A percentile compares a stretch with the other conserved stretches of the same genome.
phyloP scores from a whole-genome alignment of 2,797 vertebrate species.

The Fundulus diaphanus region DNA sequence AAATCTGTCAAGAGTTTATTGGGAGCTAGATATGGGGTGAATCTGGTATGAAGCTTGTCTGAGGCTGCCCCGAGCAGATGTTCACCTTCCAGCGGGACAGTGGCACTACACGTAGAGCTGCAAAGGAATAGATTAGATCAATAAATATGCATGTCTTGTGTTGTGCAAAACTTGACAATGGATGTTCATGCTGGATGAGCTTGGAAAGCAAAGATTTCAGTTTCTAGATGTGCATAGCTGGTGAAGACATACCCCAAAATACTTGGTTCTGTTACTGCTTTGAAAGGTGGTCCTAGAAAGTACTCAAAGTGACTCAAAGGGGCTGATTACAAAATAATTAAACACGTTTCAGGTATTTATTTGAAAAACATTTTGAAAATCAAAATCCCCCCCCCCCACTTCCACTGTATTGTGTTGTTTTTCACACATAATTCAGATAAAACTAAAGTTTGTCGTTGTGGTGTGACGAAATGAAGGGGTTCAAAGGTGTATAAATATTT shows the following conservation, averaged over 20 bases:
- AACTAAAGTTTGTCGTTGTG: neutral
- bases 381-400: too few species aligned
- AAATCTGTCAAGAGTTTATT: neutral
- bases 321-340: neutral
- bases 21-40: neutral
- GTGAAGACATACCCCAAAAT: neutral
- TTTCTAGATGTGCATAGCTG: neutral
- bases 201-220: neutral
- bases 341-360: neutral
- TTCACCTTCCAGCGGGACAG: neutral
- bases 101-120: neutral
- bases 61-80: neutral
- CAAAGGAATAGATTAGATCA: neutral
- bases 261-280: neutral
- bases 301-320: neutral
- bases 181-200: neutral
- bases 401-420: neutral
- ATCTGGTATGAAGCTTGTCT: neutral
- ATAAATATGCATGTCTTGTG: neutral
- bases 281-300: neutral
- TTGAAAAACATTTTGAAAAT: neutral
- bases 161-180: neutral
- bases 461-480: neutral
- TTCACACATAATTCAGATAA: neutral
- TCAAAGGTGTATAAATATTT: neutral